Percentiles rank a stretch among this genome's conserved stretches.
phyloP scores from a whole-genome alignment of 2,888 invertebrate genomes.

The Zeuzera pyrina region DNA sequence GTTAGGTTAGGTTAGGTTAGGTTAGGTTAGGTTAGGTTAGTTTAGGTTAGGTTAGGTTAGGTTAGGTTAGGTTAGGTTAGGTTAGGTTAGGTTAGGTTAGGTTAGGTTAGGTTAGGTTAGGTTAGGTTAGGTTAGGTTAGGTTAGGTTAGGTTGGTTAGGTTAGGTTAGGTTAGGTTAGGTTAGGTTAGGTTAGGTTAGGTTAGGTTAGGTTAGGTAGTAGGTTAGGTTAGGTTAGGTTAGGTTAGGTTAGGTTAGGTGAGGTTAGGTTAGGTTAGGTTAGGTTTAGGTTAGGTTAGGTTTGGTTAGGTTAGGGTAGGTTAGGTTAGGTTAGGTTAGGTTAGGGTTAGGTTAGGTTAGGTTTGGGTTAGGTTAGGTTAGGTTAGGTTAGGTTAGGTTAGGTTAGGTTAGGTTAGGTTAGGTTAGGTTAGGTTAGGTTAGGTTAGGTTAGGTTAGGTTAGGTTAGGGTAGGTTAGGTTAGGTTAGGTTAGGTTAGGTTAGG shows the following conservation, averaged over 20 bases:
- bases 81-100: conserved; percentile 15
- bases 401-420: conserved; percentile 17
- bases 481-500: no score
- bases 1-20: conserved; percentile 21
- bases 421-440: conserved; percentile 18
- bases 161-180: conserved; percentile 19
- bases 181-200: conserved; percentile 21
- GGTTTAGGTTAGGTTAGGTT: no score
- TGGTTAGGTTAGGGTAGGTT: no score
- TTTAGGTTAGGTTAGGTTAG: conserved; percentile 17
- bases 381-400: conserved; percentile 10
- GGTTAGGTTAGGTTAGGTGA: conserved; percentile 8
- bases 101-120: conserved; percentile 20
- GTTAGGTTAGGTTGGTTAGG: no score
- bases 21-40: conserved; percentile 23
- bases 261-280: conserved; percentile 13
- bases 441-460: no score
- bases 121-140: conserved; percentile 21
- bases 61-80: conserved; percentile 19
- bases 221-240: conserved; percentile 16
- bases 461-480: no score
- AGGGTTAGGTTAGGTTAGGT: no score
- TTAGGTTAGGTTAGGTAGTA: conserved; percentile 21
- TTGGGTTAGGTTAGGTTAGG: conserved; percentile 16
- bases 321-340: no score